Percentiles rank a stretch among this genome's conserved stretches.
phyloP scores from a whole-genome alignment of 1,140 invertebrate genomes.

The Hypothenemus hampei region DNA sequence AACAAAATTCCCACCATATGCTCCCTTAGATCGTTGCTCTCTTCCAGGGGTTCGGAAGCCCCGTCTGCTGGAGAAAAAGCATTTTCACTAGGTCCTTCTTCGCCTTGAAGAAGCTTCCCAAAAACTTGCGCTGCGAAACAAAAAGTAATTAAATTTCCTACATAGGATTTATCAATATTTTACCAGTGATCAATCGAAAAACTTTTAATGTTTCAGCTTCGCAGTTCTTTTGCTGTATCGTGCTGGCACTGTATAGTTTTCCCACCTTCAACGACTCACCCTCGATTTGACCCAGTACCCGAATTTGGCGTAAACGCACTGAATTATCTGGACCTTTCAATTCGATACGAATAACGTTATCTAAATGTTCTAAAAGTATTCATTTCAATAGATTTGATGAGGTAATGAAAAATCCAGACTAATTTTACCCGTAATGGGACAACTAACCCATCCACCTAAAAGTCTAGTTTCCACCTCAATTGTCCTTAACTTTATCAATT shows the following conservation, averaged over 20 bases:
- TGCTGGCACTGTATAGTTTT: constrained; percentile 49
- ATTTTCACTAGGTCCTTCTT: constrained; percentile 45
- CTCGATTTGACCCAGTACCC: constrained; percentile 55
- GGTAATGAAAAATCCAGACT: too few species aligned
- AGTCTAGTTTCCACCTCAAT: constrained; percentile 78
- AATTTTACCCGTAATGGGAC: constrained; percentile 66
- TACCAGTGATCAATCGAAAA: constrained; percentile 79
- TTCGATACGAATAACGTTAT: constrained; percentile 68
- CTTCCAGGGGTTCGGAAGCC: constrained; percentile 58
- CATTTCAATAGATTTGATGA: constrained; percentile 4
- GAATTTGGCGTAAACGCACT: constrained; percentile 79
- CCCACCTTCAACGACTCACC: constrained; percentile 51
- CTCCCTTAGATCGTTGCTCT: constrained; percentile 85
- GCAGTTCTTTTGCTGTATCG: constrained; percentile 77
- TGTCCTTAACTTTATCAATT: constrained; percentile 71
- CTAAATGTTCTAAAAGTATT: constrained; percentile 46
- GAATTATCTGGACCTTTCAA: constrained; percentile 89
- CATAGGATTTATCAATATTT: background rate
- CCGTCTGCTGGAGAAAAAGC: too few species aligned
- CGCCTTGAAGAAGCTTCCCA: constrained; percentile 75
- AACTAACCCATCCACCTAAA: constrained; percentile 79
- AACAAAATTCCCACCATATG: constrained; percentile 97
- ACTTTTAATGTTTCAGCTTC: constrained; percentile 90
- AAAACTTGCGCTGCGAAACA: constrained; percentile 84
- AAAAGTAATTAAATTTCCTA: background rate